Evolutionary conservation across 2,113 vertebrate genomes (phyloP).

Genomic region (Tangachromis dhanisi): DNA sequence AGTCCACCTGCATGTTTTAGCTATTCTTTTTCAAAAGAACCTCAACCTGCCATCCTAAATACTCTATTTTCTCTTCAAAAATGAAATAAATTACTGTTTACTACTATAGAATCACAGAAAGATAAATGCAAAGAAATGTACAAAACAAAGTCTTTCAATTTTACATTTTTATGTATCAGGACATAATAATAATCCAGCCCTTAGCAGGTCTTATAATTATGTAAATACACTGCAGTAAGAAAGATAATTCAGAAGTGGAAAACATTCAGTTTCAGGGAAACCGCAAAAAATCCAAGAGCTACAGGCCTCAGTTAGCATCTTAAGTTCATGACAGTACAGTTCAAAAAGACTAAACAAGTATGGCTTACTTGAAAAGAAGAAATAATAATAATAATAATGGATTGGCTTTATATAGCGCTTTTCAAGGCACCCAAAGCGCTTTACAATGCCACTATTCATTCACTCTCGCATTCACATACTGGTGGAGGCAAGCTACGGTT

Average conservation of each 20-base stretch:
- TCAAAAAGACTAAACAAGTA: not conserved
- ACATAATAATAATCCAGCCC: not conserved
- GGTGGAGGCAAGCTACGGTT: too few relatives aligned
- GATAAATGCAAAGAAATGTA: not conserved
- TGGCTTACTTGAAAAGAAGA: not conserved
- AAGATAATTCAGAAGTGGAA: not conserved
- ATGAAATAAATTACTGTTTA: not conserved
- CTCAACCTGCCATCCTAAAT: not conserved
- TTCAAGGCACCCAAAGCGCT: too few relatives aligned
- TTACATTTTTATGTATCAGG: not conserved
- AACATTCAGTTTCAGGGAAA: not conserved
- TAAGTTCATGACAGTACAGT: not conserved
- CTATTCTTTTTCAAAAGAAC: not conserved
- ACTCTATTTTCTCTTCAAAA: not conserved
- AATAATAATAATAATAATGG: too few relatives aligned
- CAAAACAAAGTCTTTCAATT: not conserved
- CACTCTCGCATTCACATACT: too few relatives aligned
- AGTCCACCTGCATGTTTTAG: not conserved
- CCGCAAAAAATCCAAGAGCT: not conserved
- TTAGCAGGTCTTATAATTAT: not conserved
- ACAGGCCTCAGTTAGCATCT: not conserved
- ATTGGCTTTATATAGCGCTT: too few relatives aligned
- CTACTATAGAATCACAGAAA: not conserved
- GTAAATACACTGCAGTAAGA: not conserved
- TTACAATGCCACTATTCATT: too few relatives aligned